Evolutionary conservation across 2,888 invertebrate genomes (phyloP), one percentile per base, ranked within the genome.

Genomic region (Margaritifera margaritifera): DNA sequence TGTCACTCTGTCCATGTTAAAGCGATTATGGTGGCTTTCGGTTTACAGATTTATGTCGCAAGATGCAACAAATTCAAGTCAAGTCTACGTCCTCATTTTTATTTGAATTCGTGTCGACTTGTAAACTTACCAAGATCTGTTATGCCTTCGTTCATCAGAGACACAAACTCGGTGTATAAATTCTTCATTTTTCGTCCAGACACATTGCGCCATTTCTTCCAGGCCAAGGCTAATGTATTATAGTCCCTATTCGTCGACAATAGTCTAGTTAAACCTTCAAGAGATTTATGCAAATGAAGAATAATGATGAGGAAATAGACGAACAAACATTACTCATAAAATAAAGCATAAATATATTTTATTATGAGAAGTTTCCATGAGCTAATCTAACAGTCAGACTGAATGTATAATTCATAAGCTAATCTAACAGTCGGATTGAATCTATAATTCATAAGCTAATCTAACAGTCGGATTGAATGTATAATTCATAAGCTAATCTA

Each of bases 201-300:
- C 69, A 93, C 93, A 72, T 96, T 94, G 73, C 96, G 92, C 93
- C 95, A 96, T 67, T 94, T 93, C 82, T 92, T 92, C 96, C 96
- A 97, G 0, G 94, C 93, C 81, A 95, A 93, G 22, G 93, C 85
- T 62, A 96, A 89, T 83, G 95, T 95, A n/a, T 93, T 93, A 77
- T 94, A 94, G 79, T 95, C 93, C 73, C 94, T 70, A 55, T 84
- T 84, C 3, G 74, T 76, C 1, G 84, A 79, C 77, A 88, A 66
- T 6, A 87, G 70, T 6, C 74, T 60, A 0, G 80, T 80, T 62
- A 89, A 66, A 58, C 82, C 87, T 78, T 86, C 75, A 67, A 65
- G 6, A 20, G 8, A 64, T 11, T 4, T 0, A 42, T 1, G 15
- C 42, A 42, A 42, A 42, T 15, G 42, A 42, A 42, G 42, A 31